phyloP scores from a whole-genome alignment of 2,888 invertebrate genomes.

The Troides aeacus region DNA sequence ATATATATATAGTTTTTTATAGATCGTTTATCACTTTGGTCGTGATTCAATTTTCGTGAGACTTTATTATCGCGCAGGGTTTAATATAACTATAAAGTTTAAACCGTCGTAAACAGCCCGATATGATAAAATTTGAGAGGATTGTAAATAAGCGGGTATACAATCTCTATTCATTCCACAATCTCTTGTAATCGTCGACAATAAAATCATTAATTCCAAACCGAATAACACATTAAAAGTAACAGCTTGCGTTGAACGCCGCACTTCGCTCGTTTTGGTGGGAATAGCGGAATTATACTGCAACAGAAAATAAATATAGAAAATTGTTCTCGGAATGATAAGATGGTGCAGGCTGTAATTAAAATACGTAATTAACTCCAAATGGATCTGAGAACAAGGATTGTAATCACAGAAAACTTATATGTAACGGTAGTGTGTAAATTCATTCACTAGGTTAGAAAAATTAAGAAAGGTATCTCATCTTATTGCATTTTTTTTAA shows the following conservation, averaged over 20 bases:
- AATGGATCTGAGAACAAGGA: too few relatives aligned
- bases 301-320: constrained; percentile 17
- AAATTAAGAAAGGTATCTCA: too few relatives aligned
- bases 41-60: too few relatives aligned
- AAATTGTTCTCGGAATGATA: constrained; percentile 33
- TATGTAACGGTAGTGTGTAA: too few relatives aligned
- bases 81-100: not conserved
- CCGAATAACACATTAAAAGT: constrained; percentile 78
- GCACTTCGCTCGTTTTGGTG: constrained; percentile 32
- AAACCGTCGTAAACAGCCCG: not conserved
- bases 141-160: constrained; percentile 7
- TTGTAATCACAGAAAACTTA: too few relatives aligned
- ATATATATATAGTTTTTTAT: too few relatives aligned
- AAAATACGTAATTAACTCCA: not conserved
- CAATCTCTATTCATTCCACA: constrained; percentile 45
- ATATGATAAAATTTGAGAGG: constrained; percentile 5
- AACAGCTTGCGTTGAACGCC: constrained; percentile 70
- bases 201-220: constrained; percentile 78
- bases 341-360: constrained; percentile 2
- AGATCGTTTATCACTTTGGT: too few relatives aligned
- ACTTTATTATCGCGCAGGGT: too few relatives aligned
- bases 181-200: constrained; percentile 67
- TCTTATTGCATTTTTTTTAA: too few relatives aligned
- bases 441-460: too few relatives aligned
- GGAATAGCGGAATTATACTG: constrained; percentile 37